Percentiles rank a stretch among this genome's conserved stretches.
These are phyloP conservation scores for Lissocephala sabroskyi DNA, from an alignment of 2,888 invertebrate species.

Conservation along the genomic window DNA sequence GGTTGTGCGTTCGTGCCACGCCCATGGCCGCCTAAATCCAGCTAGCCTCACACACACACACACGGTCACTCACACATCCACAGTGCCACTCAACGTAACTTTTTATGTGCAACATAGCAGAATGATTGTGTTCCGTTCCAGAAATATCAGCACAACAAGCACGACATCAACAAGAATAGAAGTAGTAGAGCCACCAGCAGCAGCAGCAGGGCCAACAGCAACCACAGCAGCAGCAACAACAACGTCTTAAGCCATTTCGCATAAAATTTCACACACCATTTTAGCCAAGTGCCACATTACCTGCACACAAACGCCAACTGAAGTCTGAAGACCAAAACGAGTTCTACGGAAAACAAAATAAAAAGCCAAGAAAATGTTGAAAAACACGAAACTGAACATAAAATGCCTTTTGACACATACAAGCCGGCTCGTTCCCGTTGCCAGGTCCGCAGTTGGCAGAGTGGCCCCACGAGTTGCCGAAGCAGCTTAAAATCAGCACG, in stretches of 20 bases:
- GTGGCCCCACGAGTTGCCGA: conserved; percentile 7
- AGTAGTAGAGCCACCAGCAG: conserved; percentile 16
- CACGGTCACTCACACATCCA: conserved; percentile 4
- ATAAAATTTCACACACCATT: conserved; percentile 69
- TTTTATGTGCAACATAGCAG: conserved; percentile 64
- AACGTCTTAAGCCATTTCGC: conserved; percentile 60
- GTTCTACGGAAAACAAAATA: conserved; percentile 30
- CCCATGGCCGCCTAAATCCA: no score
- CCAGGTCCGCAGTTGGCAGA: conserved; percentile 9
- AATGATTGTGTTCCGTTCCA: conserved; percentile 64
- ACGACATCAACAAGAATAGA: conserved; percentile 20
- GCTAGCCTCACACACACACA: conserved; percentile 19
- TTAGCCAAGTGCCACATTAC: conserved; percentile 68
- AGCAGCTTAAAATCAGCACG: conserved; percentile 53
- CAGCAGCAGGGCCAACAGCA: conserved; percentile 15
- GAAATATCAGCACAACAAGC: conserved; percentile 64
- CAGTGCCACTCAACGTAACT: conserved; percentile 61
- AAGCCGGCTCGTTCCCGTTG: no score
- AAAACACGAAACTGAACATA: conserved; percentile 61
- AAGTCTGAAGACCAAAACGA: conserved; percentile 9
- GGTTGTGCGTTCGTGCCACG: conserved; percentile 24
- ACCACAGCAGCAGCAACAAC: conserved; percentile 13
- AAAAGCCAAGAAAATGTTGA: conserved; percentile 53
- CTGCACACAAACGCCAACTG: conserved; percentile 46
- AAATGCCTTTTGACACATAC: conserved; percentile 67